Percentiles rank a stretch among this genome's conserved stretches.
phyloP scores from a whole-genome alignment of 1,140 invertebrate genomes.

The Drosophila nigrodunni region DNA sequence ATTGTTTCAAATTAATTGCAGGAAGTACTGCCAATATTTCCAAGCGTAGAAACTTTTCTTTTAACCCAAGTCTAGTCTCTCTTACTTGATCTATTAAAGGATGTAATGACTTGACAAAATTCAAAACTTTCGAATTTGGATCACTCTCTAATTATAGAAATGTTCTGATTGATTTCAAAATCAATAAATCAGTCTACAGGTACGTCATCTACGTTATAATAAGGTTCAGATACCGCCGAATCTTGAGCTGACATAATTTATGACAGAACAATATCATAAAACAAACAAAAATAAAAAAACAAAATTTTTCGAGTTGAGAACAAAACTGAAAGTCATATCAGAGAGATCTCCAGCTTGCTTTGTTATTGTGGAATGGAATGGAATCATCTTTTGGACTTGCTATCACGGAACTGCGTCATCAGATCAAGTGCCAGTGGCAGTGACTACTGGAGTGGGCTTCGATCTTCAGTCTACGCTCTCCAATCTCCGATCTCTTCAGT shows the following conservation, averaged over 20 bases:
- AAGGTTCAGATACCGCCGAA: slow-evolving; percentile 23
- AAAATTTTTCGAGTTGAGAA: background rate
- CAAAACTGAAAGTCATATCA: slow-evolving; percentile 61
- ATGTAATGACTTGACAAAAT: background rate
- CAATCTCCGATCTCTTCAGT: too few relatives aligned
- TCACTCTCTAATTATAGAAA: slow-evolving; percentile 28
- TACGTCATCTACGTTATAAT: slow-evolving; percentile 47
- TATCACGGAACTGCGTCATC: slow-evolving; percentile 77
- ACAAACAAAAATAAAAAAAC: slow-evolving; percentile 7
- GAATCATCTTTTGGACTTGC: slow-evolving; percentile 54
- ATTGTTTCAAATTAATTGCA: slow-evolving; percentile 2
- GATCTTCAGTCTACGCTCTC: too few relatives aligned
- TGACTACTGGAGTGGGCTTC: slow-evolving; percentile 44
- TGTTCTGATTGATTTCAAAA: slow-evolving; percentile 49
- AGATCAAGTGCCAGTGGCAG: slow-evolving; percentile 27
- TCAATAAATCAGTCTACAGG: slow-evolving; percentile 33
- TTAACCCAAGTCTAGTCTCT: too few relatives aligned
- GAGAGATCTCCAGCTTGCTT: slow-evolving; percentile 11
- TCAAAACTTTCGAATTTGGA: slow-evolving; percentile 1
- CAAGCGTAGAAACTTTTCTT: background rate
- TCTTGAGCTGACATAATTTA: slow-evolving; percentile 74
- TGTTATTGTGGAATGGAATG: slow-evolving; percentile 53
- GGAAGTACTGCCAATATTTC: slow-evolving; percentile 1
- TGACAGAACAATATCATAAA: slow-evolving; percentile 45
- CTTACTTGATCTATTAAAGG: too few relatives aligned